Evolutionary conservation across 2,888 invertebrate species (phyloP).

Genomic region (Yponomeuta evonymella): DNA sequence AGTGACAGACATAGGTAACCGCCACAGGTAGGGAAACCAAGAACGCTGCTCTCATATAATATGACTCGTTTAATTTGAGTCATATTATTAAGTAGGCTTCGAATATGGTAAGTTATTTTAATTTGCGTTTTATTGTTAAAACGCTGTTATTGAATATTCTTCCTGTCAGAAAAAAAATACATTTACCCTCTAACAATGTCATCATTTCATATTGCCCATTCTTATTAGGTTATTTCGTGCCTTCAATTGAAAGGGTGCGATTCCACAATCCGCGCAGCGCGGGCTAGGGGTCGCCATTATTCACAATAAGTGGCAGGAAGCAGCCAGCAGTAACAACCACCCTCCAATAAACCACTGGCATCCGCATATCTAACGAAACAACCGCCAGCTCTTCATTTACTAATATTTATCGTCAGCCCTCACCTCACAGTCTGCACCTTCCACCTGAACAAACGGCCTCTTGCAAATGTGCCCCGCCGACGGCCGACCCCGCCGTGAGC

Average conservation of each 20-base stretch:
- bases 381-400: slow-evolving; percentile 32
- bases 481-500: slow-evolving; percentile 2
- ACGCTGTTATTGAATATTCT: too few relatives aligned
- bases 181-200: too few relatives aligned
- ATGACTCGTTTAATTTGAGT: too few relatives aligned
- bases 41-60: too few relatives aligned
- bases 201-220: too few relatives aligned
- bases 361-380: slow-evolving; percentile 34
- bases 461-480: slow-evolving; percentile 34
- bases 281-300: slow-evolving; percentile 32
- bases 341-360: slow-evolving; percentile 28
- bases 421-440: slow-evolving; percentile 20
- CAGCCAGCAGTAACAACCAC: slow-evolving; percentile 21
- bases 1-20: too few relatives aligned
- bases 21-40: too few relatives aligned
- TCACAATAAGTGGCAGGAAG: slow-evolving; percentile 32
- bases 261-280: slow-evolving; percentile 19
- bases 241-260: slow-evolving; percentile 23
- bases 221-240: not conserved
- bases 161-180: too few relatives aligned
- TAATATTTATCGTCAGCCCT: slow-evolving; percentile 38
- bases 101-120: too few relatives aligned
- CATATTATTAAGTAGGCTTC: too few relatives aligned
- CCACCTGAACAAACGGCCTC: slow-evolving; percentile 31
- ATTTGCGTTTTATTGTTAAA: too few relatives aligned